Evolutionary conservation across 2,797 vertebrate species (phyloP).

Genomic region (Mormyrus hasselquistii): DNA sequence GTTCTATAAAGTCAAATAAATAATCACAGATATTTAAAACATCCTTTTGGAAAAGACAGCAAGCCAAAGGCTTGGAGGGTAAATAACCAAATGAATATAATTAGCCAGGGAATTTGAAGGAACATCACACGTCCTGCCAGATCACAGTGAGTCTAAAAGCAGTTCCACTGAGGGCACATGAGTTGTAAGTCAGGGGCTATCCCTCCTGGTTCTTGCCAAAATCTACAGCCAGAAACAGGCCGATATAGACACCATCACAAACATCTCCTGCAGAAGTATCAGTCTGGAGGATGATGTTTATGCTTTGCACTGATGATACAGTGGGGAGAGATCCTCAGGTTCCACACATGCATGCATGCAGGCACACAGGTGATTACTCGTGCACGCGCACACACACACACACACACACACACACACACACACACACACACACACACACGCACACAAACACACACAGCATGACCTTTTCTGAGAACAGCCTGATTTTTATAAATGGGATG

Average conservation of each 20-base stretch:
- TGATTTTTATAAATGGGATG: background rate
- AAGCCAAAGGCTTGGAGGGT: background rate
- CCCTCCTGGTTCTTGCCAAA: slow-evolving; percentile 39
- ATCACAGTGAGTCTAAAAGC: background rate
- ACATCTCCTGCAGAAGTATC: slow-evolving; percentile 31
- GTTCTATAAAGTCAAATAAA: background rate
- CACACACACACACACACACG: background rate
- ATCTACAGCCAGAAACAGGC: slow-evolving; percentile 39
- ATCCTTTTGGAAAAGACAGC: background rate
- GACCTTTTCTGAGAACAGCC: background rate
- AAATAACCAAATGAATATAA: background rate
- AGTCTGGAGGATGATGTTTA: slow-evolving; percentile 24
- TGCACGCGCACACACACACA: background rate
- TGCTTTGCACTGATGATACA: background rate
- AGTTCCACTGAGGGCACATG: background rate
- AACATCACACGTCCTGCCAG: background rate
- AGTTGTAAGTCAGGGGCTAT: slow-evolving; percentile 34
- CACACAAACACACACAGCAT: background rate
- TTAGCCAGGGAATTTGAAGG: background rate
- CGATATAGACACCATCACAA: slow-evolving; percentile 31
- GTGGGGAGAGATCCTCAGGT: background rate
- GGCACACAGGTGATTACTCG: background rate
- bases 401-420: background rate
- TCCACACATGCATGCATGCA: background rate
- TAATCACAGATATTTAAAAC: background rate